These are phyloP conservation scores for Drosophila fuyamai DNA, from an alignment of 1,140 invertebrate genomes.

Conservation along the genomic window DNA sequence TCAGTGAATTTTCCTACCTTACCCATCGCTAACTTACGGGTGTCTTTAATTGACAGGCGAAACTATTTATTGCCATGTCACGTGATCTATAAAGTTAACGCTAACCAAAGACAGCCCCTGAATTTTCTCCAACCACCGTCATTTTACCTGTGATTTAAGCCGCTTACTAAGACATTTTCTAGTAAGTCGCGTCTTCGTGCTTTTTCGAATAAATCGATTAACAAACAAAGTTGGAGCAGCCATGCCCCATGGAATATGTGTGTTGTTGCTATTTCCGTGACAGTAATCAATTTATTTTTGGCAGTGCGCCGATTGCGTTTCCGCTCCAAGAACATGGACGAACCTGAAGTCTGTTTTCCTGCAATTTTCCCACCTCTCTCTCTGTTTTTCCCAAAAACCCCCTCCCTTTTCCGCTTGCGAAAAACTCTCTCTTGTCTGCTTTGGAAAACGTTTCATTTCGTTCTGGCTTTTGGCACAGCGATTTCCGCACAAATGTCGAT, in stretches of 20 bases:
- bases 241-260: slow-evolving; percentile 12
- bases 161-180: slow-evolving; percentile 62
- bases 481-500: slow-evolving; percentile 80
- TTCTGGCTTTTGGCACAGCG: slow-evolving; percentile 69
- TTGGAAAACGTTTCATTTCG: slow-evolving; percentile 55
- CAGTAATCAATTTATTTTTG: slow-evolving; percentile 85
- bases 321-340: slow-evolving; percentile 51
- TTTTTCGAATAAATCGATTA: slow-evolving; percentile 67
- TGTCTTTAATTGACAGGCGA: slow-evolving; percentile 78
- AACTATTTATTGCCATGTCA: slow-evolving; percentile 79
- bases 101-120: slow-evolving; percentile 28
- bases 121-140: background rate
- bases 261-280: slow-evolving; percentile 78
- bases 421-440: slow-evolving; percentile 35
- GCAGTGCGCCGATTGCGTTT: slow-evolving; percentile 81
- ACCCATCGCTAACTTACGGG: slow-evolving; percentile 46
- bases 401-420: background rate
- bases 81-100: slow-evolving; percentile 68
- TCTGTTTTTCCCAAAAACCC: slow-evolving; percentile 3
- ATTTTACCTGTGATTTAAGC: slow-evolving; percentile 52
- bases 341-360: slow-evolving; percentile 40
- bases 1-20: background rate
- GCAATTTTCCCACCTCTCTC: slow-evolving; percentile 45
- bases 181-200: slow-evolving; percentile 49
- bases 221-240: slow-evolving; percentile 66